A percentile compares a stretch with the other conserved stretches of the same genome.
Evolutionary conservation across 1,140 invertebrate species (phyloP).

Genomic region (Sycobia sp.): DNA sequence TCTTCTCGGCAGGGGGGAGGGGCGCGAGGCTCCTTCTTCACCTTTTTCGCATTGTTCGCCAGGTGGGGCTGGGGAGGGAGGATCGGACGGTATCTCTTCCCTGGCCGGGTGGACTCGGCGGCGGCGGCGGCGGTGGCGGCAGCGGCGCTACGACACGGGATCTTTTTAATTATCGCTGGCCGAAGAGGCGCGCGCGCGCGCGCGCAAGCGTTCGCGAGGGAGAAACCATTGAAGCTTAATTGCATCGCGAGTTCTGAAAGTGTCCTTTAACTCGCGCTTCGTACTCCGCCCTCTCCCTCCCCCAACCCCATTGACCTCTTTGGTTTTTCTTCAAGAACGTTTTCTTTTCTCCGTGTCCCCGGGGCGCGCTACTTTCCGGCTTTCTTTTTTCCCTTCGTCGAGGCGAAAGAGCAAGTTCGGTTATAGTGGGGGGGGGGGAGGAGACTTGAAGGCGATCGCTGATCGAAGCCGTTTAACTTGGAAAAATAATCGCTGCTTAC

Average conservation of each 20-base stretch:
- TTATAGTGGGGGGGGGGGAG: too few species aligned
- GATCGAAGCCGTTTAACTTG: conserved; percentile 15
- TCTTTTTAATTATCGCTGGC: conserved; percentile 30
- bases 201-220: too few species aligned
- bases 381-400: too few species aligned
- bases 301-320: background rate
- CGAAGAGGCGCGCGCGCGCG: background rate
- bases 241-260: conserved; percentile 27
- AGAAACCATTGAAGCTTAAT: conserved; percentile 30
- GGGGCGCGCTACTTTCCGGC: too few species aligned
- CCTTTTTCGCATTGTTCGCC: too few species aligned
- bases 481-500: conserved; percentile 23
- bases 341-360: too few species aligned
- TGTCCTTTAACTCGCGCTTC: background rate
- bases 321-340: background rate
- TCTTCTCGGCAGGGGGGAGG: too few species aligned
- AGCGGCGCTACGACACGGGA: too few species aligned
- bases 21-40: too few species aligned
- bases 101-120: background rate
- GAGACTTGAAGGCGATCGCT: conserved; percentile 3
- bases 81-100: conserved; percentile 24
- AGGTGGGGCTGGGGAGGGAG: too few species aligned
- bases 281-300: background rate
- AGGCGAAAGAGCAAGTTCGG: too few species aligned
- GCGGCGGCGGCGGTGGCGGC: too few species aligned